Evolutionary conservation across 2,113 vertebrate genomes (phyloP).

Genomic region (Neodontobutis hainanensis): DNA sequence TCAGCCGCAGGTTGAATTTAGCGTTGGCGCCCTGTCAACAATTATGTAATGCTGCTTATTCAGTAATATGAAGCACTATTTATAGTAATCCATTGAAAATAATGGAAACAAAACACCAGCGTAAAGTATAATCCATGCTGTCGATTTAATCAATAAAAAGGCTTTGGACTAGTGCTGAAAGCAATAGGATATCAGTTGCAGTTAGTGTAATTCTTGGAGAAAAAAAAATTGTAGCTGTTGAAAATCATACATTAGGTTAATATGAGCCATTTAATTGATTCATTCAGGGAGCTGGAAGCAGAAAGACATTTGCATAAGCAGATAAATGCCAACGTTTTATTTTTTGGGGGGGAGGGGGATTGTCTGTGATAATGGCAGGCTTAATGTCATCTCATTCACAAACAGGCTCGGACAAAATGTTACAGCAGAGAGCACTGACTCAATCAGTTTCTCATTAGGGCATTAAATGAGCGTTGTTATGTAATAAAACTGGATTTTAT

Average conservation of each 20-base stretch:
- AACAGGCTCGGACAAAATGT: slow-evolving; percentile 1
- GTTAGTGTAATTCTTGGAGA: slow-evolving; percentile 16
- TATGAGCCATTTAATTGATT: slow-evolving; percentile 36
- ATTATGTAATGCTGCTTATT: background rate
- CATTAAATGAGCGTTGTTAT: slow-evolving; percentile 26
- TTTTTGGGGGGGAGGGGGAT: slow-evolving; percentile 30
- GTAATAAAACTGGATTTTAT: slow-evolving; percentile 16
- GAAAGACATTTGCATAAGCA: slow-evolving; percentile 59
- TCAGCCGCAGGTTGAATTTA: slow-evolving; percentile 91
- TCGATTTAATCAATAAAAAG: slow-evolving; percentile 51
- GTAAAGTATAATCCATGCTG: slow-evolving; percentile 33
- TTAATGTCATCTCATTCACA: slow-evolving; percentile 34
- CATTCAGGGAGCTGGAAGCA: slow-evolving; percentile 27
- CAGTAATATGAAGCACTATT: slow-evolving; percentile 11
- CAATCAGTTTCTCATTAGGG: slow-evolving; percentile 31
- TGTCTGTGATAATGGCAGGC: slow-evolving; percentile 43
- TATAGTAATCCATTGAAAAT: slow-evolving; percentile 18
- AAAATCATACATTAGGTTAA: slow-evolving; percentile 34
- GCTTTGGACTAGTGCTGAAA: slow-evolving; percentile 17
- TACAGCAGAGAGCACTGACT: background rate
- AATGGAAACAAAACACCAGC: background rate
- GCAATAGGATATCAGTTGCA: slow-evolving; percentile 36
- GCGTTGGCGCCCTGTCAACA: slow-evolving; percentile 90
- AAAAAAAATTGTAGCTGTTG: slow-evolving; percentile 45
- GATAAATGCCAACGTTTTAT: slow-evolving; percentile 54